These are phyloP conservation scores for Procambarus virginalis DNA, from an alignment of 1,140 invertebrate species.

Conservation along the genomic window DNA sequence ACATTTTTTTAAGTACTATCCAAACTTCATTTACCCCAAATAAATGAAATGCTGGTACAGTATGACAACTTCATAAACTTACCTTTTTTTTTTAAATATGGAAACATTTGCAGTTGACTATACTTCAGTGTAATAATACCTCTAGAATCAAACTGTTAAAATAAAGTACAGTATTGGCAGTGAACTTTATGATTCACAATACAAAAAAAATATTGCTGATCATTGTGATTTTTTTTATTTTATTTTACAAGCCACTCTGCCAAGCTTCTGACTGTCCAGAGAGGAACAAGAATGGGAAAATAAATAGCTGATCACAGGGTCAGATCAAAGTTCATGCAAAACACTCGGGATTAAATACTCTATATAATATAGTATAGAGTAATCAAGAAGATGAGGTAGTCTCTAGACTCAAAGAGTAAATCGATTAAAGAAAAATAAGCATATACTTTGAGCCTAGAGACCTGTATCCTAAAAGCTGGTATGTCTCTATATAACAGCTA, in stretches of 20 bases:
- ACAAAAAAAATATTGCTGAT: constrained; percentile 23
- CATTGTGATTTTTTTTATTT: constrained; percentile 28
- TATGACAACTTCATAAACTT: neutral
- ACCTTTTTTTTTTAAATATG: constrained; percentile 18
- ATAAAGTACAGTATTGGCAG: constrained; percentile 15
- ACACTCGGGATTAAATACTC: constrained; percentile 57
- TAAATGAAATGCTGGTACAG: neutral
- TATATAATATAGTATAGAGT: constrained; percentile 41
- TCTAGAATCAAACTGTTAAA: constrained; percentile 1
- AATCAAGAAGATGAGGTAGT: constrained; percentile 35
- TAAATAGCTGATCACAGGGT: constrained; percentile 52
- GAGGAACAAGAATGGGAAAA: constrained; percentile 54
- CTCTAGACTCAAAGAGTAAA: constrained; percentile 60
- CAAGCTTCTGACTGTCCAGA: constrained; percentile 59
- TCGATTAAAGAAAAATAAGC: constrained; percentile 59
- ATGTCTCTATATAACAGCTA: constrained; percentile 51
- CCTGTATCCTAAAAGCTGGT: constrained; percentile 50
- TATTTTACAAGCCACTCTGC: constrained; percentile 51
- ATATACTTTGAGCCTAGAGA: constrained; percentile 65
- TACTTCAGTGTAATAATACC: neutral
- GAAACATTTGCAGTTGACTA: neutral
- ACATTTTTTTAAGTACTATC: neutral
- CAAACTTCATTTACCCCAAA: neutral
- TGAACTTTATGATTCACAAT: constrained; percentile 40
- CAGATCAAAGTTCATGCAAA: constrained; percentile 59